phyloP scores from a whole-genome alignment of 2,113 vertebrate species.

The Agapornis roseicollis region DNA sequence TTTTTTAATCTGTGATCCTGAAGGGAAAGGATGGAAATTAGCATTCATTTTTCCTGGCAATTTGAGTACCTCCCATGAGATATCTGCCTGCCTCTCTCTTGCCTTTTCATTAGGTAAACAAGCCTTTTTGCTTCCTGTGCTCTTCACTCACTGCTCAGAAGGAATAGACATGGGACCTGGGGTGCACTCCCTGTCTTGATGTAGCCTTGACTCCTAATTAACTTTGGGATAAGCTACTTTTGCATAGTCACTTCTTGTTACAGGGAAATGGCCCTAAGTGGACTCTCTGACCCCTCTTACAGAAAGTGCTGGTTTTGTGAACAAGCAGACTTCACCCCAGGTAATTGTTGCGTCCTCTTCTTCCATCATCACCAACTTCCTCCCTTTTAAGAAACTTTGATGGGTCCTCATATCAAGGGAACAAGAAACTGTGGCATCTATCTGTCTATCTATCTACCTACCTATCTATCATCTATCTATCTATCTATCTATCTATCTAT shows the following conservation, averaged over 20 bases:
- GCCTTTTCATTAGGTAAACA: not conserved
- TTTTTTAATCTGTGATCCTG: not conserved
- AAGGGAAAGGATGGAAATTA: conserved; percentile 23
- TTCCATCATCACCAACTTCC: not conserved
- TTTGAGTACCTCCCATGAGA: not conserved
- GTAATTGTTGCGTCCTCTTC: not conserved
- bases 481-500: too few species aligned
- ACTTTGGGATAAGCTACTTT: not conserved
- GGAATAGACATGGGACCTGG: not conserved
- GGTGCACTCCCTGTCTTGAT: not conserved
- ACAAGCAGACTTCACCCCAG: not conserved
- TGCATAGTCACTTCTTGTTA: not conserved
- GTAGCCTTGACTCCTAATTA: not conserved
- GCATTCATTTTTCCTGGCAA: not conserved
- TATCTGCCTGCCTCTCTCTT: not conserved
- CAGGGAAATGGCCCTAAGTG: not conserved
- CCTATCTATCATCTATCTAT: too few species aligned
- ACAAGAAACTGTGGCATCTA: not conserved
- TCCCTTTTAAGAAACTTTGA: not conserved
- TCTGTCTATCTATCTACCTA: too few species aligned
- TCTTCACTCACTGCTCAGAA: not conserved
- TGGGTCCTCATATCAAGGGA: not conserved
- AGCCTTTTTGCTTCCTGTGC: not conserved
- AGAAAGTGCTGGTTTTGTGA: not conserved
- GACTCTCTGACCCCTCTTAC: not conserved